These are phyloP conservation scores for Phrynosoma blainvillii DNA, from an alignment of 2,113 vertebrate genomes.

Conservation along the genomic window DNA sequence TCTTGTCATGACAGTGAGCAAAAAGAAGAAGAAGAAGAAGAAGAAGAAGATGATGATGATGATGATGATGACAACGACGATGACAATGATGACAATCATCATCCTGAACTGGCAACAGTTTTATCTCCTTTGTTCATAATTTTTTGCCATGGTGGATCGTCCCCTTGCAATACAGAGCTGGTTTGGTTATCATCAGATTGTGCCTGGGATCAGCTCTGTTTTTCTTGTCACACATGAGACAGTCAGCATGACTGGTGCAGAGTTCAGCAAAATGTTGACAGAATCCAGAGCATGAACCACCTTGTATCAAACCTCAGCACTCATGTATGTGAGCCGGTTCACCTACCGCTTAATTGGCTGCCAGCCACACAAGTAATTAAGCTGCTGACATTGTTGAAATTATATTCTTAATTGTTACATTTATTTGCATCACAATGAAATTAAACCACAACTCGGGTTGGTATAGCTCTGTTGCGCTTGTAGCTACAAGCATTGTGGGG, in stretches of 20 bases:
- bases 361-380: slow-evolving; percentile 78
- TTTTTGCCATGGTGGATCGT: neutral
- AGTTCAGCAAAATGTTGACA: slow-evolving; percentile 69
- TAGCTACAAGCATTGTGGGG: neutral
- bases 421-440: slow-evolving; percentile 80
- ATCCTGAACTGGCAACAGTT: slow-evolving; percentile 5
- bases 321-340: slow-evolving; percentile 77
- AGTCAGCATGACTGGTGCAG: slow-evolving; percentile 65
- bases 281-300: slow-evolving; percentile 69
- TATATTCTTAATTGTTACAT: slow-evolving; percentile 82
- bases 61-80: no score
- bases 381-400: slow-evolving; percentile 77
- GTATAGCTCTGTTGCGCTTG: slow-evolving; percentile 26
- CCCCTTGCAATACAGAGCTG: slow-evolving; percentile 30
- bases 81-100: no score
- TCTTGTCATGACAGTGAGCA: neutral
- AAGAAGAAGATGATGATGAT: no score
- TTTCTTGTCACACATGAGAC: slow-evolving; percentile 62
- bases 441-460: slow-evolving; percentile 52
- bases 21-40: no score
- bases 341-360: slow-evolving; percentile 79
- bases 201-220: slow-evolving; percentile 54
- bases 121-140: slow-evolving; percentile 40
- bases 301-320: slow-evolving; percentile 69
- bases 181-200: slow-evolving; percentile 49